A percentile compares a stretch with the other conserved stretches of the same genome.
These are phyloP conservation scores for Peucedramus taeniatus DNA, from an alignment of 2,113 vertebrate species.

Conservation along the genomic window DNA sequence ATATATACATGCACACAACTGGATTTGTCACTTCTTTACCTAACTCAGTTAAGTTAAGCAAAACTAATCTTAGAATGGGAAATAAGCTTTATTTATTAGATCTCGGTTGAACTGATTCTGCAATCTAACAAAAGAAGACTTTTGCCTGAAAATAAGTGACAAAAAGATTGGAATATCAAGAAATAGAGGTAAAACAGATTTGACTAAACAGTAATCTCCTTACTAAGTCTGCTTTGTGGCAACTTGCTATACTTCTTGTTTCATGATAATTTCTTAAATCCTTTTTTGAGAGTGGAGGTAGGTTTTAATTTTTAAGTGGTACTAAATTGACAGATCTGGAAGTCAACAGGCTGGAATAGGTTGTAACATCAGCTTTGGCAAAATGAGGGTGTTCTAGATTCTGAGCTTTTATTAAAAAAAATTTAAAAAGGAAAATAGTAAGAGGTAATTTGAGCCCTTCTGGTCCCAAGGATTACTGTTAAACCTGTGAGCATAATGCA, in stretches of 20 bases:
- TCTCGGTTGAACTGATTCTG: neutral
- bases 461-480: neutral
- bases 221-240: neutral
- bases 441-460: neutral
- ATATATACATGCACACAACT: neutral
- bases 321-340: neutral
- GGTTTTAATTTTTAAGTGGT: neutral
- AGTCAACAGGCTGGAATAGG: neutral
- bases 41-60: neutral
- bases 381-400: neutral
- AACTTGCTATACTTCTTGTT: neutral
- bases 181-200: neutral
- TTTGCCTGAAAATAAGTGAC: neutral
- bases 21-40: neutral
- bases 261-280: neutral
- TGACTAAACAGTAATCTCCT: neutral
- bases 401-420: neutral
- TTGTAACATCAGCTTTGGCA: neutral
- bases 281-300: neutral
- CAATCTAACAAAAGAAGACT: neutral
- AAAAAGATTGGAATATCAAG: neutral
- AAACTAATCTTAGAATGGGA: neutral
- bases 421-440: neutral
- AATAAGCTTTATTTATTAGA: neutral
- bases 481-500: neutral